Base-by-base conservation (phyloP, 2,113 vertebrate species). In the Leucopternis melanops region DNA sequence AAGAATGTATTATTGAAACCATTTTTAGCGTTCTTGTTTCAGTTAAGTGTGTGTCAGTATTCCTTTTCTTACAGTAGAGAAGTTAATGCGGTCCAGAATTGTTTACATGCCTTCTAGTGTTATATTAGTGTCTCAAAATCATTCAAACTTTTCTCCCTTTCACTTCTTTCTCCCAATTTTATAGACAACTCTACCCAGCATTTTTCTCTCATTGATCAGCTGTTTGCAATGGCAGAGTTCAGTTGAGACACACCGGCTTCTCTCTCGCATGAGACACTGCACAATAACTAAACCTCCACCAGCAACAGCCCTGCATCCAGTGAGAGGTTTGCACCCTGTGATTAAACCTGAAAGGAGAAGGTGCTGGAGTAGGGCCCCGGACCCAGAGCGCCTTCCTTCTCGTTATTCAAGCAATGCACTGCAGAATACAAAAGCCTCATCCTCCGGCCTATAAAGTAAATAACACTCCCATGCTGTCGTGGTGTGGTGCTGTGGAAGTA, bases 1-100 rank as follows among this genome's bases (percentile, higher is more conserved):
- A 96, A 94, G 97, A 98, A 97, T 97, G 97, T 97, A 97, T 97
- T 96, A 93, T 69, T 92, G 90, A 70, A 95, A 86, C 86, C 79
- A 21, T 84, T 69, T 32, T 34, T 61, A 71, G 86, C 78, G 52
- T 34, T 90, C 65, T 88, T 9, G 7, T 70, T 92, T 91, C 79
- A 75, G 71, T 85, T 62, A 31, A 73, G 85, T 27, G n/a, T 85
- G 62, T 95, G 92, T 97, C 90, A 92, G 90, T 96, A 52, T 95
- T 90, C 27, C 71, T 92, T 92, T 92, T 58, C 93, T 73, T 93
- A 29, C 62, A 36, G 7, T 16, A 15, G 38, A 86, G 63, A 89
- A 61, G 42, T 36, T 70, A 9, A 17, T 5, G 2, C 25, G 79
- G 27, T 55, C 71, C 58, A 31, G 77, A 74, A 57, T 61, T 96